Conservation (phyloP, 2,888 invertebrate species). For the Drosophila mimetica region DNA sequence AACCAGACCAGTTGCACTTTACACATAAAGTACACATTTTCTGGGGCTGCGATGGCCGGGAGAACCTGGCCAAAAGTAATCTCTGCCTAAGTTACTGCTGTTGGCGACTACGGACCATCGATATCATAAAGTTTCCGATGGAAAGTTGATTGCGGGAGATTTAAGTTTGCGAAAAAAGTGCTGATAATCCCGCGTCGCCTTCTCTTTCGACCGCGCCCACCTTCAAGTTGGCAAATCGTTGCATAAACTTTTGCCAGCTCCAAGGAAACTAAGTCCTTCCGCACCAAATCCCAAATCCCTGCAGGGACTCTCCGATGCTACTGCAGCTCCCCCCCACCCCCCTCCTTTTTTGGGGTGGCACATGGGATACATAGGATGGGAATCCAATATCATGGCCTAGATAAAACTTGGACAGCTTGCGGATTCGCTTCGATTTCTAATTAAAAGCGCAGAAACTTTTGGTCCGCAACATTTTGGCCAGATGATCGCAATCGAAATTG, state of each 20-base stretch:
- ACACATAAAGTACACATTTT: too few species aligned
- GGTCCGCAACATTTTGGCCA: constrained; percentile 36
- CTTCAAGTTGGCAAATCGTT: constrained; percentile 26
- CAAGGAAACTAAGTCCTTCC: background rate
- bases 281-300: constrained; percentile 2
- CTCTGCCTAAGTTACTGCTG: constrained; percentile 21
- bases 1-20: too few species aligned
- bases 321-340: background rate
- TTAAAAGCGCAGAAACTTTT: constrained; percentile 72
- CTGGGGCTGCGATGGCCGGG: too few species aligned
- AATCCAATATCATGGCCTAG: constrained; percentile 45
- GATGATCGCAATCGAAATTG: constrained; percentile 56
- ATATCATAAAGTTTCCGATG: constrained; percentile 32
- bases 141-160: constrained; percentile 35
- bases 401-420: constrained; percentile 59
- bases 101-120: constrained; percentile 14
- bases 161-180: constrained; percentile 23
- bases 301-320: background rate
- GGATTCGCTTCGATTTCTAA: constrained; percentile 74
- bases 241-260: constrained; percentile 31
- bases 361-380: background rate
- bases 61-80: constrained; percentile 4
- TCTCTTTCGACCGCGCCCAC: background rate
- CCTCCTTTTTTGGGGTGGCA: too few species aligned
- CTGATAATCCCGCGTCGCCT: constrained; percentile 8